Conservation (phyloP, 2,113 vertebrate species). For the Trochalopteron elliotii region DNA sequence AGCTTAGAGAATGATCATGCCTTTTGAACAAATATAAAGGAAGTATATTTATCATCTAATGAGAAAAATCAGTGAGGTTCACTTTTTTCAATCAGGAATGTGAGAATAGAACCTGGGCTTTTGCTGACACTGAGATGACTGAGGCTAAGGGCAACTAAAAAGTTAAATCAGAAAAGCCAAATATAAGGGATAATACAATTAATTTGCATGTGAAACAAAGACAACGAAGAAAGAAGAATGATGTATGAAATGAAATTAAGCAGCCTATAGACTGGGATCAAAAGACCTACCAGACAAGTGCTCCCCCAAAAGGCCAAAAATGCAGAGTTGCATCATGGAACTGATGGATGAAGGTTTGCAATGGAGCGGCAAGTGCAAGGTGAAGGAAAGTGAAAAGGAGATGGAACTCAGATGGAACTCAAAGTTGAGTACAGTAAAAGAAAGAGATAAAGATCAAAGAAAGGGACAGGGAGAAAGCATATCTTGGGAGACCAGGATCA, state of each 20-base stretch:
- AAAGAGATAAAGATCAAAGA: constrained; percentile 46
- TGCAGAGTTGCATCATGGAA: neutral
- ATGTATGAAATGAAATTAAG: neutral
- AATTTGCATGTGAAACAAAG: neutral
- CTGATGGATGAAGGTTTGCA: neutral
- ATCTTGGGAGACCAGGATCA: neutral
- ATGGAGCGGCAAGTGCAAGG: neutral
- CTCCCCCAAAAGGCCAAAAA: neutral
- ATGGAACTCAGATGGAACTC: neutral
- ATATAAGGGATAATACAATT: neutral
- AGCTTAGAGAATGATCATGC: neutral
- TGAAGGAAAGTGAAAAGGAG: neutral
- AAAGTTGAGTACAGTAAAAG: neutral
- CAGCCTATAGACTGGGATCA: neutral
- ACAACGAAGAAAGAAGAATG: neutral
- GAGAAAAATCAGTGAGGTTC: neutral
- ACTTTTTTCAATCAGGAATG: neutral
- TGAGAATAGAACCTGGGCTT: neutral
- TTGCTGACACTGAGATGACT: neutral
- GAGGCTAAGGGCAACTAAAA: neutral
- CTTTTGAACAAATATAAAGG: neutral
- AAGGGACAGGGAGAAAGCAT: neutral
- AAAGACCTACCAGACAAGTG: neutral
- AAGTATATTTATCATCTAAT: neutral
- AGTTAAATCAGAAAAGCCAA: neutral